Base-by-base conservation (phyloP, 2,113 vertebrate species). In the Poeciliopsis occidentalis region DNA sequence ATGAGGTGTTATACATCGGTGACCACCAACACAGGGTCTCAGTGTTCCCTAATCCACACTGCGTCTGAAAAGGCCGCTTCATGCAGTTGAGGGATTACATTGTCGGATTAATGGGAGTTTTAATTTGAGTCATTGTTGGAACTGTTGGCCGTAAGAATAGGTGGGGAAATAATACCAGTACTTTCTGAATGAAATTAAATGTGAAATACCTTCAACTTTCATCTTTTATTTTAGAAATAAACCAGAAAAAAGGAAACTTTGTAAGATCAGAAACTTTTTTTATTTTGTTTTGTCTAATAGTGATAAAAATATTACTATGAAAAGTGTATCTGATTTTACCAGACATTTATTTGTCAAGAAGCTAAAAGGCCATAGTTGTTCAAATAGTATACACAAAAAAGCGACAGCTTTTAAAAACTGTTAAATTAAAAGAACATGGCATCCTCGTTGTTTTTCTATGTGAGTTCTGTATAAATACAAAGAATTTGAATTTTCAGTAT, bases 1-100 rank as follows among this genome's bases (percentile, higher is more conserved):
- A 91, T 90, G 84, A 90, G 91, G 89, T 90, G 90, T 90, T 90
- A 91, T 91, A 92, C 90, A 90, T 88, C 87, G 92, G 80, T 91
- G 91, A 90, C 92, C 91, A 89, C 90, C 90, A 89, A 91, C 90
- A 93, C 89, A 84, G 87, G 84, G 89, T 90, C 83, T 92, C 91
- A 87, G 82, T 92, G 90, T 90, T 93, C 81, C 84, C 85, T 93
- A 93, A 93, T 91, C 90, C 92, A 85, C 80, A 85, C 80, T 84
- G 82, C 65, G 82, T 34, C 73, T 87, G 89, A 91, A 91, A 84
- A 80, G 88, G 67, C 71, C 66, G 77, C 75, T 82, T 80, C 85
- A 67, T 89, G 88, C 84, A 89, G 82, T 78, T 67, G 84, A 83
- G 57, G 92, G 91, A 91, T 93, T 93, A 93, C 90, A 91, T 76